Conservation (phyloP, 2,888 invertebrate genomes). For the Drepanosiphum platanoidis region DNA sequence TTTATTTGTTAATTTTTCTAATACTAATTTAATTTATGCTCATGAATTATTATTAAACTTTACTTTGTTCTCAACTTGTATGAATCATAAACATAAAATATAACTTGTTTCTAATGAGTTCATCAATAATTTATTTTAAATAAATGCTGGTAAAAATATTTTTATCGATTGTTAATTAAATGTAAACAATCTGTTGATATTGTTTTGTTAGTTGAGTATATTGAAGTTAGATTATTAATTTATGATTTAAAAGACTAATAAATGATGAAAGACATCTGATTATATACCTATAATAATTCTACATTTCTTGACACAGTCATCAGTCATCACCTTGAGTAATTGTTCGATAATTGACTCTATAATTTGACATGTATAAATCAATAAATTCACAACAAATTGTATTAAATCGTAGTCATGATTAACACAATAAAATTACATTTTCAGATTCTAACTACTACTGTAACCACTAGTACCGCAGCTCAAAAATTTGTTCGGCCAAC, state of each 20-base stretch:
- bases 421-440: not conserved
- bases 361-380: not conserved
- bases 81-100: not conserved
- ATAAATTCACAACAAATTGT: not conserved
- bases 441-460: slow-evolving; percentile 39
- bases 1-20: slow-evolving; percentile 14
- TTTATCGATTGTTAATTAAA: not conserved
- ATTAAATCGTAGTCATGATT: too few relatives aligned
- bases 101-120: not conserved
- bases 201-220: slow-evolving; percentile 12
- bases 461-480: slow-evolving; percentile 19
- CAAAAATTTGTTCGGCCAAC: slow-evolving; percentile 75
- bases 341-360: not conserved
- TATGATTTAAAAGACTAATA: slow-evolving; percentile 23
- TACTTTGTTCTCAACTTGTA: not conserved
- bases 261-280: not conserved
- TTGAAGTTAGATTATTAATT: slow-evolving; percentile 25
- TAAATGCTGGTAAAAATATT: not conserved
- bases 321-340: slow-evolving; percentile 35
- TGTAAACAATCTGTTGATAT: not conserved
- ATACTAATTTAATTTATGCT: not conserved
- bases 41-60: not conserved
- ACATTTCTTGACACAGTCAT: slow-evolving; percentile 13
- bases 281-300: not conserved
- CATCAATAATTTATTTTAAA: not conserved